phyloP scores from a whole-genome alignment of 2,797 vertebrate species.

The Crax fasciolata region DNA sequence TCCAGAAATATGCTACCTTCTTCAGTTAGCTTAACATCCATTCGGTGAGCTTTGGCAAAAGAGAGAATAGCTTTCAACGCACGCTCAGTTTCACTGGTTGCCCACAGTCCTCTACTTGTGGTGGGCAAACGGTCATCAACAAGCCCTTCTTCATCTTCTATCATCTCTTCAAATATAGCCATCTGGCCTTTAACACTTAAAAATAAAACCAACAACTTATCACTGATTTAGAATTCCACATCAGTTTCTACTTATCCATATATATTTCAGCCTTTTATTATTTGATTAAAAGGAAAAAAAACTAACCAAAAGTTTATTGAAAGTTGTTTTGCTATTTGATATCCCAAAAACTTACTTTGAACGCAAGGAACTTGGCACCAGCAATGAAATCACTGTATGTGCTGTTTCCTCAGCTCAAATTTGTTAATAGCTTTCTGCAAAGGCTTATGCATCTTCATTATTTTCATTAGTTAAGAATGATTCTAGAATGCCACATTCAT shows the following conservation, averaged over 20 bases:
- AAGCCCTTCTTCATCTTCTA: slow-evolving; percentile 96
- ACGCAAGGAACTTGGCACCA: not conserved
- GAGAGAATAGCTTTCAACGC: slow-evolving; percentile 93
- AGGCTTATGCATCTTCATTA: not conserved
- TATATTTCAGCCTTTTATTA: not conserved
- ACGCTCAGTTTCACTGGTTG: slow-evolving; percentile 93
- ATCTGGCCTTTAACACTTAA: slow-evolving; percentile 95
- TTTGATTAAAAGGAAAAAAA: not conserved
- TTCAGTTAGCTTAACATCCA: slow-evolving; percentile 89
- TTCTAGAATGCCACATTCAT: not conserved
- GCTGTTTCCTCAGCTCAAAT: not conserved
- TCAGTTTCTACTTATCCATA: not conserved
- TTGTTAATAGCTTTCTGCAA: not conserved
- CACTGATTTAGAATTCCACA: not conserved
- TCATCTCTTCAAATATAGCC: slow-evolving; percentile 99
- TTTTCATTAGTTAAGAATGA: not conserved
- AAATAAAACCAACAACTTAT: not conserved
- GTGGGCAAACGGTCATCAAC: slow-evolving; percentile 95
- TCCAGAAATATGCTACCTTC: slow-evolving; percentile 96
- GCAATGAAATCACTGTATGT: not conserved
- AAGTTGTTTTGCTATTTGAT: not conserved
- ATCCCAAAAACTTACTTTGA: not conserved
- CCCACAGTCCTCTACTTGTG: slow-evolving; percentile 96
- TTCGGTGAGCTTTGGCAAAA: slow-evolving; percentile 92
- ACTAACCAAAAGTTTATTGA: not conserved